These are phyloP conservation scores for Caenorhabditis sp. DNA, from an alignment of 2,888 invertebrate genomes.

Conservation along the genomic window DNA sequence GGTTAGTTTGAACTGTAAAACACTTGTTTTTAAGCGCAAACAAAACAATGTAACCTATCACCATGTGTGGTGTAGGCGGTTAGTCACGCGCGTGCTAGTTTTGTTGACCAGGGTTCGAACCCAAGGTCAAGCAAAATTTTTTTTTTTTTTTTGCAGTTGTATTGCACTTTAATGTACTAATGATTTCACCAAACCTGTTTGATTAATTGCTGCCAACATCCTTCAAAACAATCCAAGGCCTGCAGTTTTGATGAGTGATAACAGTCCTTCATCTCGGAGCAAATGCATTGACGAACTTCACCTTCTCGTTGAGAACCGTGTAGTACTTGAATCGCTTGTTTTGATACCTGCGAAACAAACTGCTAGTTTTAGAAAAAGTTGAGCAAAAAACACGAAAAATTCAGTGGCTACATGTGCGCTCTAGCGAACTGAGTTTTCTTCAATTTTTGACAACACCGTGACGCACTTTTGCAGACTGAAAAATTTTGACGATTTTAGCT, in stretches of 20 bases:
- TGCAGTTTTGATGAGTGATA: constrained; percentile 51
- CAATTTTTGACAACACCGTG: no score
- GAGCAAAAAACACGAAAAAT: no score
- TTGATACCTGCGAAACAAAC: constrained; percentile 33
- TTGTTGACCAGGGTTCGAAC: no score
- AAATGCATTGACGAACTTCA: constrained; percentile 58
- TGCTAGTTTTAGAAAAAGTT: neutral
- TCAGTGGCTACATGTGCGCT: no score
- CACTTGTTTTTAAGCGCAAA: no score
- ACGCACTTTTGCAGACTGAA: no score
- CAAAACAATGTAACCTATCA: no score
- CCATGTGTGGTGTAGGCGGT: no score
- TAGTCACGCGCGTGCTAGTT: no score
- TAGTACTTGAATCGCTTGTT: constrained; percentile 44
- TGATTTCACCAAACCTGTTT: constrained; percentile 22
- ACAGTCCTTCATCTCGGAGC: constrained; percentile 57
- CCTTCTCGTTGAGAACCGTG: constrained; percentile 42
- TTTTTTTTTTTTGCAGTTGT: neutral
- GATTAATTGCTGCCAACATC: constrained; percentile 48
- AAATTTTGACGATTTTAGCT: no score
- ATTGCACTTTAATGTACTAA: neutral
- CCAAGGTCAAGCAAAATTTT: no score
- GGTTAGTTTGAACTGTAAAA: constrained; percentile 44
- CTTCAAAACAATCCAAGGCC: constrained; percentile 56
- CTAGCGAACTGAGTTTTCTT: no score